Evolutionary conservation across 2,888 invertebrate species (phyloP).

Genomic region (Quadroppia sp.): DNA sequence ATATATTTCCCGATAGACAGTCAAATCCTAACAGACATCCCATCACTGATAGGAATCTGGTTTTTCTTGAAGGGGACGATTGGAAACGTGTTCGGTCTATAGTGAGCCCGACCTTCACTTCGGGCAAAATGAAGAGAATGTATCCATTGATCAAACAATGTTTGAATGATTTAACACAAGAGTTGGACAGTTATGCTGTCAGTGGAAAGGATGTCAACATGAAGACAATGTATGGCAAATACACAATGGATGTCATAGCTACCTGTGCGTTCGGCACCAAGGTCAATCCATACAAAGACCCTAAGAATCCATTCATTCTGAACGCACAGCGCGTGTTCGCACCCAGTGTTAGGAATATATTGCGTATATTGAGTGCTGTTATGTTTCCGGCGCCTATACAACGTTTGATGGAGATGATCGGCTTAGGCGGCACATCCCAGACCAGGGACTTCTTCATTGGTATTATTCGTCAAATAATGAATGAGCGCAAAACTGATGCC

Average conservation of each 20-base stretch:
- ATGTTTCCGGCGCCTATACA: too few relatives aligned
- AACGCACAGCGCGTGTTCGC: constrained; percentile 20
- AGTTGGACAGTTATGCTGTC: neutral
- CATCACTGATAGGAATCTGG: too few relatives aligned
- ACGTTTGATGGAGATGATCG: too few relatives aligned
- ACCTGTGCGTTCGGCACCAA: constrained; percentile 8
- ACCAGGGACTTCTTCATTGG: too few relatives aligned
- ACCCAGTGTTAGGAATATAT: too few relatives aligned
- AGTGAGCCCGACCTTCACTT: constrained; percentile 24
- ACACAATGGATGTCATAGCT: constrained; percentile 27
- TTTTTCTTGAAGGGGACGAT: neutral
- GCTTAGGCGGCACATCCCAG: too few relatives aligned
- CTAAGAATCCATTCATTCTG: constrained; percentile 7
- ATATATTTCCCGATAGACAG: too few relatives aligned
- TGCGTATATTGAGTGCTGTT: too few relatives aligned
- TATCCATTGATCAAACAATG: neutral
- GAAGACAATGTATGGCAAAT: neutral
- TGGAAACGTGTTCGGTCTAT: constrained; percentile 37
- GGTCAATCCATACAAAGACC: constrained; percentile 6
- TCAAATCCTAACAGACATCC: too few relatives aligned
- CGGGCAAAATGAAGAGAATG: constrained; percentile 27
- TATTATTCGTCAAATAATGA: too few relatives aligned
- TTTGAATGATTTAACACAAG: neutral
- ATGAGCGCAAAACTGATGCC: too few relatives aligned
- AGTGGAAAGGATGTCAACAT: neutral